These are phyloP conservation scores for Plotosus lineatus DNA, from an alignment of 2,113 vertebrate genomes.

Conservation along the genomic window DNA sequence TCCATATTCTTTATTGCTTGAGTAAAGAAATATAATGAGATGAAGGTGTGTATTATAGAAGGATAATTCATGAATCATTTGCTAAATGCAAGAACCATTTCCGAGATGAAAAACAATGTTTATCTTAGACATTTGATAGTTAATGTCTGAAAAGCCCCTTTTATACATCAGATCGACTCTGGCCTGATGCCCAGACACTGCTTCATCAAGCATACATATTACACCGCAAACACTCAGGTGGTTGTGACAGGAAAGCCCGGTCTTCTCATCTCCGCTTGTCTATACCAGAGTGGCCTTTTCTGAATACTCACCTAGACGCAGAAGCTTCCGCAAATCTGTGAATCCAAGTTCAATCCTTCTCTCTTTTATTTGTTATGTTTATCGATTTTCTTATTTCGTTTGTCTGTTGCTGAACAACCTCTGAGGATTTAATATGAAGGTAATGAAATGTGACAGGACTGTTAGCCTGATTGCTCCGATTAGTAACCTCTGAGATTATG, in stretches of 20 bases:
- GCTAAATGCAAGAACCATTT: neutral
- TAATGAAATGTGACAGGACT: conserved; percentile 38
- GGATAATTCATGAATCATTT: conserved; percentile 10
- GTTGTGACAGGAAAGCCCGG: conserved; percentile 41
- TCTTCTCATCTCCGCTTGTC: conserved; percentile 35
- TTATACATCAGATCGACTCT: conserved; percentile 21
- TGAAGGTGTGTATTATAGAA: neutral
- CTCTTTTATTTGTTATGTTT: neutral
- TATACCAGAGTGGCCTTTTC: conserved; percentile 20
- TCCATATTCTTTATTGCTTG: conserved; percentile 26
- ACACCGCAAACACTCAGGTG: conserved; percentile 46
- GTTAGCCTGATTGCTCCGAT: conserved; percentile 35
- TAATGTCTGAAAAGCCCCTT: conserved; percentile 24
- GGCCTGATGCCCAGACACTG: conserved; percentile 27
- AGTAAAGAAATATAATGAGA: neutral
- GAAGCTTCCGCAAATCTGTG: neutral
- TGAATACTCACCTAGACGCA: neutral
- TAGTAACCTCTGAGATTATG: conserved; percentile 37
- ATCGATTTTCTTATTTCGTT: neutral
- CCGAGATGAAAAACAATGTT: conserved; percentile 26
- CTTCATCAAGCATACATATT: conserved; percentile 26
- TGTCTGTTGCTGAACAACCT: neutral
- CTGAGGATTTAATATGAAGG: neutral
- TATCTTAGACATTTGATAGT: conserved; percentile 22
- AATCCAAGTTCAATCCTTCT: neutral